Conservation (phyloP, 2,113 vertebrate species). For the Cranoglanis bouderius region DNA sequence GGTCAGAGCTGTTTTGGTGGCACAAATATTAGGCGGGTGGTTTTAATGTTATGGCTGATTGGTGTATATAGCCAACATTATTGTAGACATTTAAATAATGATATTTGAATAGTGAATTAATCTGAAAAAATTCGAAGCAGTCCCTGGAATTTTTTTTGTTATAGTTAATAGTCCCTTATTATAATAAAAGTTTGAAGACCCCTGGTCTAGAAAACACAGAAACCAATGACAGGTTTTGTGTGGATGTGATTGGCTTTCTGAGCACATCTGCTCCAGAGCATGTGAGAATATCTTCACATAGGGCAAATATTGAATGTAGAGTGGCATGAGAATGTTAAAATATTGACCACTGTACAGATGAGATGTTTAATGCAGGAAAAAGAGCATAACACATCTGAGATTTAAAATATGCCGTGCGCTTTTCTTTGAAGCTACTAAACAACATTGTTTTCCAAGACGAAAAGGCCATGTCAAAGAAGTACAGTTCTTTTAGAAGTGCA, state of each 20-base stretch:
- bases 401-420: not conserved
- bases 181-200: no score
- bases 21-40: no score
- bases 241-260: not conserved
- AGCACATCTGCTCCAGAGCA: not conserved
- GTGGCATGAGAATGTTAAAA: not conserved
- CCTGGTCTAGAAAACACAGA: not conserved
- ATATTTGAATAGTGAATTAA: not conserved
- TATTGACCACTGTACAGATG: conserved; percentile 1
- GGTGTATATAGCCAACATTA: no score
- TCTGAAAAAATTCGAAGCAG: not conserved
- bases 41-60: no score
- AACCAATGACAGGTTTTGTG: not conserved
- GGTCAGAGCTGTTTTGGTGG: no score
- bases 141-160: no score
- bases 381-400: not conserved
- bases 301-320: not conserved
- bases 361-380: not conserved
- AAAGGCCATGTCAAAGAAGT: not conserved
- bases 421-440: not conserved
- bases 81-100: not conserved
- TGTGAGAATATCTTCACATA: not conserved
- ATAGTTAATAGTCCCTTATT: no score
- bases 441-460: not conserved
- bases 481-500: not conserved